Conservation (phyloP, 2,113 vertebrate genomes). For the Talpa occidentalis region DNA sequence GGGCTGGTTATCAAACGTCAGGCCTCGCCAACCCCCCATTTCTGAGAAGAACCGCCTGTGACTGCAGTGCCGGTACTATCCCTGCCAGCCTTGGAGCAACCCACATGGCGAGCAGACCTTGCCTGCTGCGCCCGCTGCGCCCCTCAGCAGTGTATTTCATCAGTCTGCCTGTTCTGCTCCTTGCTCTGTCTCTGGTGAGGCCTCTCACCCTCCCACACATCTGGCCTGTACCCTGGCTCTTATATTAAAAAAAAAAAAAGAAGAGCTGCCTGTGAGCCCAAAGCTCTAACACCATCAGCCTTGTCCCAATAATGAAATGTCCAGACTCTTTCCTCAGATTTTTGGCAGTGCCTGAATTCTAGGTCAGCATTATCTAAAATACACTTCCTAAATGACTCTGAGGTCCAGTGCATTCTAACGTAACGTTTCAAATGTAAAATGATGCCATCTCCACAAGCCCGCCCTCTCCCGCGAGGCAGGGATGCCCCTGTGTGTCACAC, state of each 20-base stretch:
- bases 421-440: neutral
- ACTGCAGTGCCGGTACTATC: too few relatives aligned
- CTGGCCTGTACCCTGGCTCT: too few relatives aligned
- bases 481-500: too few relatives aligned
- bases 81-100: too few relatives aligned
- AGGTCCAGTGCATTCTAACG: neutral
- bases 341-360: neutral
- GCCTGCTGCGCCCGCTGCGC: too few relatives aligned
- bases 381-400: neutral
- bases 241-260: too few relatives aligned
- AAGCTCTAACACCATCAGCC: neutral
- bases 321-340: neutral
- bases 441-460: too few relatives aligned
- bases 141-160: too few relatives aligned
- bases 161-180: too few relatives aligned
- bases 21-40: neutral
- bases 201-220: too few relatives aligned
- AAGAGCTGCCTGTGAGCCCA: neutral
- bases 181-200: too few relatives aligned
- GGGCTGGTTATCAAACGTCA: neutral
- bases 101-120: too few relatives aligned
- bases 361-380: neutral
- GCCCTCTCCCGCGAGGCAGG: neutral
- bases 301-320: neutral
- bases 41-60: neutral